Evolutionary conservation across 2,888 invertebrate genomes (phyloP).

Genomic region (Dysmachus trigonus): DNA sequence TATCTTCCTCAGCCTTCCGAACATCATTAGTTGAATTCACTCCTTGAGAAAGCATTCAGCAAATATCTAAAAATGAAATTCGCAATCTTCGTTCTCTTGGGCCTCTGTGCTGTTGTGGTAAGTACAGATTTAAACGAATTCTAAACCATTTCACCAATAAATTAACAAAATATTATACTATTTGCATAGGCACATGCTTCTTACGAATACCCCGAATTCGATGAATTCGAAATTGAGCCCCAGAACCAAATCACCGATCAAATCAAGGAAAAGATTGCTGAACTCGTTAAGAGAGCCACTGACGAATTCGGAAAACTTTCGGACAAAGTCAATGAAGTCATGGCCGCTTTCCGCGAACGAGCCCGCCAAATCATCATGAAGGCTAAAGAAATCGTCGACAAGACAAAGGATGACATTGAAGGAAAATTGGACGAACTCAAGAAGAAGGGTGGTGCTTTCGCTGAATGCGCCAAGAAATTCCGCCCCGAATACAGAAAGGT

Average conservation of each 20-base stretch:
- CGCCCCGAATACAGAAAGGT: conserved; percentile 20
- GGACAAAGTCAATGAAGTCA: neutral
- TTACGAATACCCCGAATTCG: neutral
- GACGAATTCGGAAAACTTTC: neutral
- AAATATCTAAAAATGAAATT: conserved; percentile 45
- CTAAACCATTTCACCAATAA: neutral
- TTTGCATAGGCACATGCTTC: neutral
- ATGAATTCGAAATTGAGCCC: neutral
- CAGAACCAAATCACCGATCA: conserved; percentile 10
- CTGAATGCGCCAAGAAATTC: conserved; percentile 25
- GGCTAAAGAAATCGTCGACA: neutral
- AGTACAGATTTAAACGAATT: neutral
- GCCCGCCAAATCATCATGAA: neutral
- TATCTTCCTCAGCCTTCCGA: neutral
- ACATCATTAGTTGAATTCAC: neutral
- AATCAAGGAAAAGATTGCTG: neutral
- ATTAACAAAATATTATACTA: neutral
- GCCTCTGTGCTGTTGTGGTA: conserved; percentile 41
- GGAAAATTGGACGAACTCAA: conserved; percentile 14
- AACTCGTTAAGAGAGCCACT: conserved; percentile 1
- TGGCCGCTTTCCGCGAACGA: neutral
- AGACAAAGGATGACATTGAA: neutral
- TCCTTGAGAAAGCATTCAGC: neutral
- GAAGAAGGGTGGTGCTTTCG: neutral
- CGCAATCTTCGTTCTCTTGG: conserved; percentile 42